Evolutionary conservation across 30 jellyfish, hydroid and myxozoan species (phyloP).

Genomic region (Aurelia aurita): DNA sequence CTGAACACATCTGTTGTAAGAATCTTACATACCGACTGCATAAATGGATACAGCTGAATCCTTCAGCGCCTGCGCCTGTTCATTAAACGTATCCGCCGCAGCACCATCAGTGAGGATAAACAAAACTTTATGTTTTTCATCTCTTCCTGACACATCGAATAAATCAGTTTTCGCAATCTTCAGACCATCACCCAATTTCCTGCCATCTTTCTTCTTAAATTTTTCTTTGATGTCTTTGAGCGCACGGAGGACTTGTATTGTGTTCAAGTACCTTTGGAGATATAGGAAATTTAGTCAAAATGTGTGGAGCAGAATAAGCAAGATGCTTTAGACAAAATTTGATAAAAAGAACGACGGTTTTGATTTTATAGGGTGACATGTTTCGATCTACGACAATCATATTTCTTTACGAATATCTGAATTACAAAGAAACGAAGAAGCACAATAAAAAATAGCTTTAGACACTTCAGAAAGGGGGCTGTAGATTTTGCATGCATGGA

Average conservation of each 20-base stretch:
- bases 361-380: too few relatives aligned
- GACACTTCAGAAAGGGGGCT: too few relatives aligned
- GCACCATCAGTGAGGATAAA: slow-evolving; percentile 54
- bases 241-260: slow-evolving; percentile 2
- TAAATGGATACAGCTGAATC: slow-evolving; percentile 47
- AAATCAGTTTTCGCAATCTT: slow-evolving; percentile 38
- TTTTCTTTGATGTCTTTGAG: slow-evolving; percentile 16
- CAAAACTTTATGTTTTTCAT: slow-evolving; percentile 48
- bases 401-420: too few relatives aligned
- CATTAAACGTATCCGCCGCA: slow-evolving; percentile 57
- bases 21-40: slow-evolving; percentile 13
- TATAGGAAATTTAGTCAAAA: too few relatives aligned
- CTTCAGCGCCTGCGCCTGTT: slow-evolving; percentile 39
- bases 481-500: too few relatives aligned
- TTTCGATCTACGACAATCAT: too few relatives aligned
- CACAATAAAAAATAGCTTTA: too few relatives aligned
- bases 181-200: slow-evolving; percentile 47
- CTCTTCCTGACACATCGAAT: slow-evolving; percentile 57
- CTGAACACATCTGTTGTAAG: neutral
- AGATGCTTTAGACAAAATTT: neutral
- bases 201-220: slow-evolving; percentile 21
- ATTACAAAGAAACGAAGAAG: too few relatives aligned
- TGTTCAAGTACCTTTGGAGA: slow-evolving; percentile 18
- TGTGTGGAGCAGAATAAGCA: too few relatives aligned
- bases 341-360: too few relatives aligned